Percentiles rank a stretch among this genome's conserved stretches.
phyloP scores from a whole-genome alignment of 2,113 vertebrate genomes.

The Genyomyrus donnyi region DNA sequence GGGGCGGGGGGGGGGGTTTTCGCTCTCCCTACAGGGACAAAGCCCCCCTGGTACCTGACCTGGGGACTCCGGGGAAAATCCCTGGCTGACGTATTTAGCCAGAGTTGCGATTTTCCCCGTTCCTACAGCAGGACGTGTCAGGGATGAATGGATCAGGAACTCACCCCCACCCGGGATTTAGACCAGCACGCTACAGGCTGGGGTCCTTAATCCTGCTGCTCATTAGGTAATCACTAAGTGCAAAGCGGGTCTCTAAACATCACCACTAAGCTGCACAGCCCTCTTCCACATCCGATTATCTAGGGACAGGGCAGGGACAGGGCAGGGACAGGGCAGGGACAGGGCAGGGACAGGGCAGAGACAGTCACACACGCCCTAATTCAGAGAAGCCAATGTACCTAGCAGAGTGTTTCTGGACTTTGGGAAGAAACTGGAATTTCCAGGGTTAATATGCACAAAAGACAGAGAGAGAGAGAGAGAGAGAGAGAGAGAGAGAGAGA shows the following conservation, averaged over 20 bases:
- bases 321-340: too few species aligned
- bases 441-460: neutral
- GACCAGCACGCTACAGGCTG: neutral
- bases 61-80: slow-evolving; percentile 10
- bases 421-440: neutral
- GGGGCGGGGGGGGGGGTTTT: slow-evolving; percentile 27
- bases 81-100: neutral
- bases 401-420: neutral
- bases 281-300: neutral
- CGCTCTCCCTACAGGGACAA: neutral
- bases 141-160: neutral
- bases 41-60: neutral
- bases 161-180: neutral
- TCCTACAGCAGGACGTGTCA: neutral
- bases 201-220: neutral
- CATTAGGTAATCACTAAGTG: neutral
- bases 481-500: neutral
- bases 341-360: neutral
- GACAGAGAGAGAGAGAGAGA: neutral
- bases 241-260: neutral
- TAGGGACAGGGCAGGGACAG: neutral
- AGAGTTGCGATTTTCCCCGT: neutral
- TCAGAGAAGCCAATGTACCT: neutral
- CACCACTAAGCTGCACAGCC: neutral
- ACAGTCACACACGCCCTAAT: neutral